A percentile compares a stretch with the other conserved stretches of the same genome.
Evolutionary conservation across 1,140 invertebrate genomes (phyloP).

Genomic region (Zophobas morio): DNA sequence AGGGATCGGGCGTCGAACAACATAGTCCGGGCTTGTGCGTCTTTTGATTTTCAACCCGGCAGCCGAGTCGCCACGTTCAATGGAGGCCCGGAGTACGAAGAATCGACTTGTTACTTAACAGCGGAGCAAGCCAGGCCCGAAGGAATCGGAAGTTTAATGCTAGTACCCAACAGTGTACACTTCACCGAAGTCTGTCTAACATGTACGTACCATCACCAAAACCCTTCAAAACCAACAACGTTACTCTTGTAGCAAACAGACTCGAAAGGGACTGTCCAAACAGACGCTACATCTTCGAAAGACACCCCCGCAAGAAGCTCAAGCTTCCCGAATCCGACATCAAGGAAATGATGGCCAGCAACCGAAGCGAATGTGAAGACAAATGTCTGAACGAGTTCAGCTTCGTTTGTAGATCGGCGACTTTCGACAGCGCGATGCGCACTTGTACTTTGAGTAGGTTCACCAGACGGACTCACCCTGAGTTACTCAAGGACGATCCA

Average conservation of each 20-base stretch:
- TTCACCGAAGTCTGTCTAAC: slow-evolving; percentile 92
- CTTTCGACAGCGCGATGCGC: slow-evolving; percentile 82
- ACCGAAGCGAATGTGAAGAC: slow-evolving; percentile 91
- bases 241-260: slow-evolving; percentile 76
- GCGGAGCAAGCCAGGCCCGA: slow-evolving; percentile 87
- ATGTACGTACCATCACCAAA: slow-evolving; percentile 75
- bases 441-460: slow-evolving; percentile 86
- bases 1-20: slow-evolving; percentile 85
- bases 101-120: slow-evolving; percentile 91
- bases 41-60: slow-evolving; percentile 92
- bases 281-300: slow-evolving; percentile 88
- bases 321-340: slow-evolving; percentile 83
- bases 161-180: slow-evolving; percentile 88
- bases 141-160: slow-evolving; percentile 87
- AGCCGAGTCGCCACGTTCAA: slow-evolving; percentile 86
- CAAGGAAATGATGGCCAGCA: slow-evolving; percentile 84
- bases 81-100: slow-evolving; percentile 88
- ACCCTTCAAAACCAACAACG: neutral
- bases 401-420: slow-evolving; percentile 89
- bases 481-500: slow-evolving; percentile 85
- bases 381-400: slow-evolving; percentile 91
- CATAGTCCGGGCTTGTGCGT: slow-evolving; percentile 86
- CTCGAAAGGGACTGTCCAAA: slow-evolving; percentile 90
- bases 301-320: slow-evolving; percentile 86
- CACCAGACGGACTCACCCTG: slow-evolving; percentile 87